phyloP scores from a whole-genome alignment of 1,140 invertebrate species.

The Vollenhovia emeryi region DNA sequence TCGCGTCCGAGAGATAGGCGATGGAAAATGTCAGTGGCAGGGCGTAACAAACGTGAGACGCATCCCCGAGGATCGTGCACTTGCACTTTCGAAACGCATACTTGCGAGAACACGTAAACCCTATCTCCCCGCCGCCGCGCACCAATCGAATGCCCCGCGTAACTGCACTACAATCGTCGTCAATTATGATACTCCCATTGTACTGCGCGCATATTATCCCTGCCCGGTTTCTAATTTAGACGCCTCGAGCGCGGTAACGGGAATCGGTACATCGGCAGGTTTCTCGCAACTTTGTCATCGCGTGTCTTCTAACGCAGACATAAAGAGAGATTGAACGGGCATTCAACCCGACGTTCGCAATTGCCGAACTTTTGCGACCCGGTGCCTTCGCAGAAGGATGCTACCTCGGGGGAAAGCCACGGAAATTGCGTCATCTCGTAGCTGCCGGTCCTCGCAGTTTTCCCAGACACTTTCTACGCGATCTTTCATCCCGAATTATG shows the following conservation, averaged over 20 bases:
- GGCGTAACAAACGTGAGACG: conserved; percentile 70
- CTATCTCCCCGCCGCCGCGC: background rate
- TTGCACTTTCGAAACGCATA: conserved; percentile 74
- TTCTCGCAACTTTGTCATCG: conserved; percentile 14
- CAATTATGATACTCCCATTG: conserved; percentile 40
- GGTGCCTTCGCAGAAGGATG: conserved; percentile 21
- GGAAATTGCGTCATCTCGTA: conserved; percentile 55
- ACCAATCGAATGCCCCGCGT: conserved; percentile 37
- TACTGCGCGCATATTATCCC: background rate
- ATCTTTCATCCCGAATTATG: conserved; percentile 37
- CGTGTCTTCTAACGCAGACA: background rate
- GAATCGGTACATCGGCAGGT: background rate
- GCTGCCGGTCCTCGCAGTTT: conserved; percentile 52
- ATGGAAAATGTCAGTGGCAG: conserved; percentile 71
- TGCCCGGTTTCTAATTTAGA: conserved; percentile 17
- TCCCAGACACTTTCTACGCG: conserved; percentile 72
- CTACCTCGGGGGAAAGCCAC: conserved; percentile 56
- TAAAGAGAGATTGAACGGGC: background rate
- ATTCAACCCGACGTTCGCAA: background rate
- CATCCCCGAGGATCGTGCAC: conserved; percentile 69
- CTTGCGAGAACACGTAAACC: conserved; percentile 65
- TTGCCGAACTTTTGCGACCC: background rate
- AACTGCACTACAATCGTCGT: conserved; percentile 42
- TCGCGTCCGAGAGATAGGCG: conserved; percentile 23
- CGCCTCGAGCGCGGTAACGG: conserved; percentile 3